A percentile compares a stretch with the other conserved stretches of the same genome.
These are phyloP conservation scores for Tubulanus polymorphus DNA, from an alignment of 2,888 invertebrate genomes.

Conservation along the genomic window DNA sequence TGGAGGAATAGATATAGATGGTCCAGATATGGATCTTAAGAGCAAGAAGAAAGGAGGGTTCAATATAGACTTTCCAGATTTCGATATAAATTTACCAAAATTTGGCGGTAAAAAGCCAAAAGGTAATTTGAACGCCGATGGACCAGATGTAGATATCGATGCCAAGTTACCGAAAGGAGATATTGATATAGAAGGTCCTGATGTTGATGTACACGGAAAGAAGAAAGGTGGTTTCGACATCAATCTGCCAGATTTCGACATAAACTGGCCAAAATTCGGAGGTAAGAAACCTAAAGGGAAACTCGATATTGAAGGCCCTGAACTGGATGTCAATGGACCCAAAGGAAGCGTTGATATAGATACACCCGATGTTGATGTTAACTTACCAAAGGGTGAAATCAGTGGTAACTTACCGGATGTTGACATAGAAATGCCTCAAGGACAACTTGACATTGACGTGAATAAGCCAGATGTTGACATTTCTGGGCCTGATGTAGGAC, in stretches of 20 bases:
- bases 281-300: slow-evolving; percentile 6
- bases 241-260: slow-evolving; percentile 4
- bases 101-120: slow-evolving; percentile 5
- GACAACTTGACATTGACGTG: background rate
- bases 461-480: no score
- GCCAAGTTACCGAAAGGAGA: slow-evolving; percentile 1
- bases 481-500: no score
- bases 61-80: slow-evolving; percentile 2
- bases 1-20: slow-evolving; percentile 1
- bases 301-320: no score
- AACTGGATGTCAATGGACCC: background rate
- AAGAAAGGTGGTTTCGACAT: slow-evolving; percentile 3
- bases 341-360: background rate
- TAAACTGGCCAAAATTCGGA: slow-evolving; percentile 5
- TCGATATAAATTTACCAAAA: background rate
- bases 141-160: slow-evolving; percentile 5
- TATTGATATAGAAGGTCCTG: slow-evolving; percentile 1
- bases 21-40: background rate
- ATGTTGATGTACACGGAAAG: background rate
- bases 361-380: slow-evolving; percentile 7
- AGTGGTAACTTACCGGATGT: no score
- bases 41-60: slow-evolving; percentile 4
- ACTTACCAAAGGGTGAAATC: background rate
- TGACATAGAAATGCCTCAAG: background rate
- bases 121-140: background rate